Percentiles rank a stretch among this genome's conserved stretches.
Conservation (phyloP, 1,140 invertebrate genomes). For the Danaus melanippus region DNA sequence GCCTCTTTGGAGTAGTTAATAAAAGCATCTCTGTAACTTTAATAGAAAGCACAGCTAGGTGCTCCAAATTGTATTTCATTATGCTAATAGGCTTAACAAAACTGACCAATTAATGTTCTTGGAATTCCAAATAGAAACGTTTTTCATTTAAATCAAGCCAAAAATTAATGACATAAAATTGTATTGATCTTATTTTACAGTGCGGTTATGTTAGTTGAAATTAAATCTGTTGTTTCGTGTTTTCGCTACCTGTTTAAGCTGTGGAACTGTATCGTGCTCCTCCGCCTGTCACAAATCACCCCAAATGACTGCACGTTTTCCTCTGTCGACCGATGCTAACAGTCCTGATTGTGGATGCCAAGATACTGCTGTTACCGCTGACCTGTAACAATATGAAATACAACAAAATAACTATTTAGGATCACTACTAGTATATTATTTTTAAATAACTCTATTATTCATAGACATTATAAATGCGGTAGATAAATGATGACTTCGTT, state of each 20-base stretch:
- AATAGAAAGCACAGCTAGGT: slow-evolving; percentile 12
- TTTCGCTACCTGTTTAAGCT: slow-evolving; percentile 33
- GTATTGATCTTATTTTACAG: too few relatives aligned
- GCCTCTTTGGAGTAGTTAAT: slow-evolving; percentile 23
- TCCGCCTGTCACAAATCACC: slow-evolving; percentile 74
- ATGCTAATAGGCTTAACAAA: background rate
- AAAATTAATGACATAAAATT: too few relatives aligned
- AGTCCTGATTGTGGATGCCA: slow-evolving; percentile 91
- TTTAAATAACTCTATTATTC: background rate
- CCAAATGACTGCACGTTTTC: slow-evolving; percentile 91
- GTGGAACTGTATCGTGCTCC: slow-evolving; percentile 31
- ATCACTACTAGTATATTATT: background rate
- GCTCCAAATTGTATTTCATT: slow-evolving; percentile 11
- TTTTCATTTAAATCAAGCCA: too few relatives aligned
- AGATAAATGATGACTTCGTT: slow-evolving; percentile 14
- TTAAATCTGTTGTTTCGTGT: too few relatives aligned
- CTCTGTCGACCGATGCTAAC: slow-evolving; percentile 90
- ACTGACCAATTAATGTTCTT: too few relatives aligned
- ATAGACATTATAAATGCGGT: background rate
- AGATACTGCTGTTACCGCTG: slow-evolving; percentile 89
- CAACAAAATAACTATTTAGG: slow-evolving; percentile 1
- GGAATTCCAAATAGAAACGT: too few relatives aligned
- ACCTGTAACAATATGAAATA: slow-evolving; percentile 71
- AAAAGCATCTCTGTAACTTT: slow-evolving; percentile 16
- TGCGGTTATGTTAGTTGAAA: too few relatives aligned